Conservation (phyloP, 2,888 invertebrate species). For the Euclidia mi region DNA sequence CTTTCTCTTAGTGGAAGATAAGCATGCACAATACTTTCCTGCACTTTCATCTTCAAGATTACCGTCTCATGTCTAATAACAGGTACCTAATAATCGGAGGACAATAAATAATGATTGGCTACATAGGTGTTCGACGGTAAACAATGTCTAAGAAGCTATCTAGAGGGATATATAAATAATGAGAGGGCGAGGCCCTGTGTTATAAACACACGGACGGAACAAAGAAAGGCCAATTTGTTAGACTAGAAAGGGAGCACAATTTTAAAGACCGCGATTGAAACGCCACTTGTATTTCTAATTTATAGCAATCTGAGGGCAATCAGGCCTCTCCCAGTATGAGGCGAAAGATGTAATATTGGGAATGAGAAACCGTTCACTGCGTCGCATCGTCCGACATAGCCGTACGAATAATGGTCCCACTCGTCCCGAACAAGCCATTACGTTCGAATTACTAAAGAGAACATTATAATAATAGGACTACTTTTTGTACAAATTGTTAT, state of each 20-base stretch:
- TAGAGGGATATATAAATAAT: conserved; percentile 62
- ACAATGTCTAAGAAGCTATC: conserved; percentile 51
- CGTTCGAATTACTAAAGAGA: conserved; percentile 58
- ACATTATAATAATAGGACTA: conserved; percentile 56
- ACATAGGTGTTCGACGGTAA: conserved; percentile 50
- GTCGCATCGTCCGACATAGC: conserved; percentile 66
- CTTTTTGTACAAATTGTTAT: conserved; percentile 54
- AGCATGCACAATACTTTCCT: conserved; percentile 55
- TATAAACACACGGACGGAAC: conserved; percentile 72
- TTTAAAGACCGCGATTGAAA: conserved; percentile 84
- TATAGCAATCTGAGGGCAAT: conserved; percentile 87
- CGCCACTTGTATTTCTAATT: conserved; percentile 85
- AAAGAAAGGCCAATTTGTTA: conserved; percentile 87
- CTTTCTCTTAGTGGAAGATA: conserved; percentile 56
- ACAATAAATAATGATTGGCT: conserved; percentile 50
- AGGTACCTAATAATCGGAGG: conserved; percentile 49
- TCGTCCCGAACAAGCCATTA: conserved; percentile 60
- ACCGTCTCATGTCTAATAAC: conserved; percentile 55
- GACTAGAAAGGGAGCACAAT: conserved; percentile 87
- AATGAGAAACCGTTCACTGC: conserved; percentile 80
- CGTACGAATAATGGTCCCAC: conserved; percentile 66
- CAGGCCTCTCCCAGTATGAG: conserved; percentile 81
- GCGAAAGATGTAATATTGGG: conserved; percentile 83
- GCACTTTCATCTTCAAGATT: conserved; percentile 58
- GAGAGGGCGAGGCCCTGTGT: conserved; percentile 66